A percentile compares a stretch with the other conserved stretches of the same genome.
These are phyloP conservation scores for Pangasius mekongensis DNA, from an alignment of 2,797 vertebrate genomes.

Conservation along the genomic window DNA sequence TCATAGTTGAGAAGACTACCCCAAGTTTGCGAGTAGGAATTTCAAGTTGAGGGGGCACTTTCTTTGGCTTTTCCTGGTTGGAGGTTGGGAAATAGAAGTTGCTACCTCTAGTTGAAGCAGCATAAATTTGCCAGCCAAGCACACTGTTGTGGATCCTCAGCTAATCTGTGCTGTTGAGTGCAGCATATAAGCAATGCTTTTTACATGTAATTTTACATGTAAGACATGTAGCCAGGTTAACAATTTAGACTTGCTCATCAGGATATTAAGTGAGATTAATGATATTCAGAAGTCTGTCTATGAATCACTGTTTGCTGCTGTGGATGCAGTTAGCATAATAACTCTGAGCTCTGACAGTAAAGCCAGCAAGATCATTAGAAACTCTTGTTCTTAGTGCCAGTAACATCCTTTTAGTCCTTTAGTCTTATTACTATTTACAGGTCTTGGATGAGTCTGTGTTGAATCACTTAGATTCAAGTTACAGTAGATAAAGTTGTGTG, in stretches of 20 bases:
- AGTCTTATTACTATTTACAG: not conserved
- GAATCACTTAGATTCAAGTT: not conserved
- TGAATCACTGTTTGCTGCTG: conserved; percentile 14
- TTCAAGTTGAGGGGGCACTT: not conserved
- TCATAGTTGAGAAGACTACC: not conserved
- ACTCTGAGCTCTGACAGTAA: conserved; percentile 5
- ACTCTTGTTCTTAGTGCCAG: not conserved
- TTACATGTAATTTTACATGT: not conserved
- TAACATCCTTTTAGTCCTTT: not conserved
- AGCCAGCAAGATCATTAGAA: conserved; percentile 2
- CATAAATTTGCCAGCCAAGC: not conserved
- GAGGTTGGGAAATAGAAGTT: not conserved
- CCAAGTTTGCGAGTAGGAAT: not conserved
- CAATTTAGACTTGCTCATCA: conserved; percentile 4
- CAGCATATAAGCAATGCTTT: not conserved
- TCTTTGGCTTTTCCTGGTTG: not conserved
- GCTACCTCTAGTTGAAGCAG: not conserved
- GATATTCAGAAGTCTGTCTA: conserved; percentile 3
- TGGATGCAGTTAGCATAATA: conserved; percentile 9
- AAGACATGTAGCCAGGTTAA: not conserved
- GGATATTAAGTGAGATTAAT: conserved; percentile 3
- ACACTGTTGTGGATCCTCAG: not conserved
- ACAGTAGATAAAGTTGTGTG: not conserved
- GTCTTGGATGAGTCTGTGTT: not conserved
- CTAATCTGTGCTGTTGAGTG: not conserved